Percentiles rank a stretch among this genome's conserved stretches.
Evolutionary conservation across 2,888 invertebrate species (phyloP).

Genomic region (Minunthozetes semirufus): DNA sequence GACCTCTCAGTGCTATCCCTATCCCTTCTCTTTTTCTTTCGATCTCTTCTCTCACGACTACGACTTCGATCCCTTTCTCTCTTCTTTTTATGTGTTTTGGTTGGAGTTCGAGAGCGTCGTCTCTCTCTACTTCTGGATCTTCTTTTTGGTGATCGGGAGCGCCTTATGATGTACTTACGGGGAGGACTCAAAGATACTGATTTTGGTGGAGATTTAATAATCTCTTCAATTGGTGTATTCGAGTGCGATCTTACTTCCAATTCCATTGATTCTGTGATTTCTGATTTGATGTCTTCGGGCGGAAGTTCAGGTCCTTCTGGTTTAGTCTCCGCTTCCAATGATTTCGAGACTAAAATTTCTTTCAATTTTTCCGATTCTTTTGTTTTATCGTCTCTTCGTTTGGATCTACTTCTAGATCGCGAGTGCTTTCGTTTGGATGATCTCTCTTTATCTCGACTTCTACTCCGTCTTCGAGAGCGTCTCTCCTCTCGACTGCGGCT

Average conservation of each 20-base stretch:
- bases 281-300: not conserved
- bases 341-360: not conserved
- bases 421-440: not conserved
- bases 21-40: not conserved
- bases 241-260: not conserved
- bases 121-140: conserved; percentile 27
- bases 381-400: conserved; percentile 1
- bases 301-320: conserved; percentile 36
- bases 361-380: conserved; percentile 27
- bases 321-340: not conserved
- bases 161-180: not conserved
- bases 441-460: conserved; percentile 19
- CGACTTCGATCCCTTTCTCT: not conserved
- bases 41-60: not conserved
- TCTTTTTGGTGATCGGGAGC: not conserved
- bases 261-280: not conserved
- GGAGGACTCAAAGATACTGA: conserved; percentile 3
- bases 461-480: conserved; percentile 20
- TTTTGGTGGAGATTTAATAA: not conserved
- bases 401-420: not conserved
- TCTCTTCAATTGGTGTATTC: not conserved
- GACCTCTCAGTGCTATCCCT: conserved; percentile 14
- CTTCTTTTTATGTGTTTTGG: conserved; percentile 12
- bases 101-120: not conserved
- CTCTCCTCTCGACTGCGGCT: conserved; percentile 54